Percentiles rank a stretch among this genome's conserved stretches.
Conservation (phyloP, 2,888 invertebrate species). For the Phasia obesa region DNA sequence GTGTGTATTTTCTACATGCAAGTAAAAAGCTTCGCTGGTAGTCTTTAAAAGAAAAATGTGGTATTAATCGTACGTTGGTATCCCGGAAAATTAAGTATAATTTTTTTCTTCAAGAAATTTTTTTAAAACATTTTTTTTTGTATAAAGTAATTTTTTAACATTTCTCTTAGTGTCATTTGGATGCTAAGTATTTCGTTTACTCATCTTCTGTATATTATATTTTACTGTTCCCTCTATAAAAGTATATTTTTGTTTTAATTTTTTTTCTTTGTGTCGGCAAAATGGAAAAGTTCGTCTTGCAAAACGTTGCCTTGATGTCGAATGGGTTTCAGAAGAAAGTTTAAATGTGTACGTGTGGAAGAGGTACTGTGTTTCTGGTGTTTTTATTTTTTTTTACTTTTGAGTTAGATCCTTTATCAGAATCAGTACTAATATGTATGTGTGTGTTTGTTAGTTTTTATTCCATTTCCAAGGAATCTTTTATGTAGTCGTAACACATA, state of each 20-base stretch:
- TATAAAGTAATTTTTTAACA: neutral
- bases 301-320: conserved; percentile 54
- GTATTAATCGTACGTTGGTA: no score
- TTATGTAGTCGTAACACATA: conserved; percentile 2
- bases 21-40: no score
- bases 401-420: conserved; percentile 18
- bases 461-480: conserved; percentile 1
- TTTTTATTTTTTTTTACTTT: neutral
- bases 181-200: neutral
- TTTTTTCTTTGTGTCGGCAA: conserved; percentile 37
- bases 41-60: no score
- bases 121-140: no score
- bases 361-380: conserved; percentile 27
- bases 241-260: conserved; percentile 22
- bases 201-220: conserved; percentile 7
- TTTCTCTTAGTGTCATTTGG: neutral
- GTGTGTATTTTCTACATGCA: no score
- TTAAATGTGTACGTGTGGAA: neutral
- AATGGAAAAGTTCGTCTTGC: conserved; percentile 63
- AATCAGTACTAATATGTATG: neutral
- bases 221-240: conserved; percentile 5
- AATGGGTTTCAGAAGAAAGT: conserved; percentile 2
- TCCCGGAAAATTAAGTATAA: no score
- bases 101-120: no score
- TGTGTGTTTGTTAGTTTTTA: neutral